Evolutionary conservation across 1,140 invertebrate species (phyloP), one percentile per base, ranked within the genome.

Genomic region (Anastrepha obliqua): DNA sequence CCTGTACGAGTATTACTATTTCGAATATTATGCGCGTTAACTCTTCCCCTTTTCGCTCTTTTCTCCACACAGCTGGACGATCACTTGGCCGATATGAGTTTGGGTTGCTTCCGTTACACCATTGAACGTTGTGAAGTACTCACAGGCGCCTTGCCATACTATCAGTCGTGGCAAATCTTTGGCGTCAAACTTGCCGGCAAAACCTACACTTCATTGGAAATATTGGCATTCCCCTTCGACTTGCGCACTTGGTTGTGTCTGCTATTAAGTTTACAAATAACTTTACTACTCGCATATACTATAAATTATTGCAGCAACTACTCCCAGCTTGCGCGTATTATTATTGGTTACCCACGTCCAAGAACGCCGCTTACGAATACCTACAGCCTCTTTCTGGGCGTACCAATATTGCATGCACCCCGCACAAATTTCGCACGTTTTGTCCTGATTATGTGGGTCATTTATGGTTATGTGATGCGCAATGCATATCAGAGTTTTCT

Each of bases 371-470:
- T 85, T 1, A 87, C 20, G 3, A 87, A 87, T 67, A 11, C 78
- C 2, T 55, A 81, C 9, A 85, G 60, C 17, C 7, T 87, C 2
- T 88, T 88, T 70, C 55, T 88, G 39, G 88, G 88, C 20, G 59
- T 86, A 20, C 15, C 85, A 11, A 15, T 88, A 17, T 13, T 9
- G 20, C 17, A 47, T 15, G 44, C n/a, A 2, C 91, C 90, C 0
- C 87, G 58, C 0, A 65, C 89, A 0, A 85, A 47, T n/a, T 88
- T 89, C 3, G 58, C 74, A 2, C 89, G 91, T 0, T 78, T 90
- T 9, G 47, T 90, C 0, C 47, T 92, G 5, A 17, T 90, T 44
- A 87, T 89, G 7, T 92, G 91, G 86, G n/a, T 87, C n/a, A 67
- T 86, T 11, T 87, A 67, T 74, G 81, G 74, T 3, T 64, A 87